phyloP scores from a whole-genome alignment of 2,888 invertebrate species.

The Leucania comma region DNA sequence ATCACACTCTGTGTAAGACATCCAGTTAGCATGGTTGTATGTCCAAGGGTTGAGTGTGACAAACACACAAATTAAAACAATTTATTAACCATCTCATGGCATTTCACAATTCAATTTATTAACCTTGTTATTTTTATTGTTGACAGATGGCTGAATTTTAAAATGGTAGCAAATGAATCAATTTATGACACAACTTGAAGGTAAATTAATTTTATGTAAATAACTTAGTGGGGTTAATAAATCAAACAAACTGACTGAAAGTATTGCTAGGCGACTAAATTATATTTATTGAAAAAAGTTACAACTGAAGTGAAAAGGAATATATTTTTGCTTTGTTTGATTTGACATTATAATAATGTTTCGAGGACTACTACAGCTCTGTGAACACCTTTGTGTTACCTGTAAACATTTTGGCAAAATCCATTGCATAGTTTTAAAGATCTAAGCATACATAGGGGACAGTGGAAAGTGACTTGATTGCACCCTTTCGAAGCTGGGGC shows the following conservation, averaged over 20 bases:
- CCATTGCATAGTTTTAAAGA: too few species aligned
- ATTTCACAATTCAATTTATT: conserved; percentile 4
- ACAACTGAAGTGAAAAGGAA: too few species aligned
- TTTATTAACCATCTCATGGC: too few species aligned
- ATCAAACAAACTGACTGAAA: neutral
- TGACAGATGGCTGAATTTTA: conserved; percentile 25
- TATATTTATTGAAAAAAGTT: too few species aligned
- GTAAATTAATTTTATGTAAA: conserved; percentile 6
- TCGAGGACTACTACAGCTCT: too few species aligned
- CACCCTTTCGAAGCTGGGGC: too few species aligned
- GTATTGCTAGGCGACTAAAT: too few species aligned
- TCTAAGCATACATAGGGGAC: too few species aligned
- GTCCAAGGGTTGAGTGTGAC: conserved; percentile 88
- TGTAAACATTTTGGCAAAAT: neutral
- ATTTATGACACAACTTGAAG: neutral
- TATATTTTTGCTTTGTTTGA: too few species aligned
- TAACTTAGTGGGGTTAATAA: neutral
- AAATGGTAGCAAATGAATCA: neutral
- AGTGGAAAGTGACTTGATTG: too few species aligned
- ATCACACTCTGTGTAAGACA: conserved; percentile 87
- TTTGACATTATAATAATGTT: too few species aligned
- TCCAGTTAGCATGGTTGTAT: conserved; percentile 73
- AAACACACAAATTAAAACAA: conserved; percentile 50
- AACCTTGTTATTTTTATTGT: conserved; percentile 17
- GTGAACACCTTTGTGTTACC: too few species aligned